These are phyloP conservation scores for Pterois miles DNA, from an alignment of 2,797 vertebrate genomes.

Conservation along the genomic window DNA sequence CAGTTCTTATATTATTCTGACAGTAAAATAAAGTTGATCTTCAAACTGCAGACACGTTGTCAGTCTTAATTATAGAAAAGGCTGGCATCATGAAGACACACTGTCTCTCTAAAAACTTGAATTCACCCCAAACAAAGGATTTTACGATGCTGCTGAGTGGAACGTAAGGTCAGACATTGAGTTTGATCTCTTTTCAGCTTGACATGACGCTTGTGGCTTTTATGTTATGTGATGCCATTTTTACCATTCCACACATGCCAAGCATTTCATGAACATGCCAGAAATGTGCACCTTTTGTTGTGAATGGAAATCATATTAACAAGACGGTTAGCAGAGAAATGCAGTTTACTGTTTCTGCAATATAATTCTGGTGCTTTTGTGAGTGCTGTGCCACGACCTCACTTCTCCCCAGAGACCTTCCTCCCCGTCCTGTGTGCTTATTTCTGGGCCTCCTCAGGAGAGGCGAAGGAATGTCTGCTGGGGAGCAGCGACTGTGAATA, in stretches of 20 bases:
- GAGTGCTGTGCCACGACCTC: conserved; percentile 13
- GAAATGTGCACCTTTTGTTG: conserved; percentile 21
- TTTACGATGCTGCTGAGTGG: background rate
- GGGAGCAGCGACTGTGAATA: conserved; percentile 76
- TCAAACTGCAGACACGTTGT: conserved; percentile 24
- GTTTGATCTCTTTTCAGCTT: conserved; percentile 36
- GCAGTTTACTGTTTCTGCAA: conserved; percentile 11
- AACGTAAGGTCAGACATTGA: conserved; percentile 29
- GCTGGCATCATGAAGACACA: background rate
- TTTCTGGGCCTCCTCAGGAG: conserved; percentile 74
- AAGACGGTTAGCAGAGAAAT: conserved; percentile 13
- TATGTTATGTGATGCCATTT: conserved; percentile 24
- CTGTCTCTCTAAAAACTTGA: conserved; percentile 9
- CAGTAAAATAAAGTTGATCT: conserved; percentile 11
- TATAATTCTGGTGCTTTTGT: conserved; percentile 21
- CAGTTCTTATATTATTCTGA: conserved; percentile 24
- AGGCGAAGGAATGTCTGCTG: conserved; percentile 66
- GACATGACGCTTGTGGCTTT: conserved; percentile 28
- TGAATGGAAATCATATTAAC: conserved; percentile 8
- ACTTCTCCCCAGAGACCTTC: conserved; percentile 60
- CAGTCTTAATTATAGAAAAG: conserved; percentile 33
- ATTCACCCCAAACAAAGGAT: conserved; percentile 6
- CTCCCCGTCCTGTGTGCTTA: conserved; percentile 73
- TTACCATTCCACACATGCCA: conserved; percentile 53
- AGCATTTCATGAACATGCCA: conserved; percentile 36